Evolutionary conservation across 1,140 invertebrate species (phyloP).

Genomic region (Calliopsis andreniformis): DNA sequence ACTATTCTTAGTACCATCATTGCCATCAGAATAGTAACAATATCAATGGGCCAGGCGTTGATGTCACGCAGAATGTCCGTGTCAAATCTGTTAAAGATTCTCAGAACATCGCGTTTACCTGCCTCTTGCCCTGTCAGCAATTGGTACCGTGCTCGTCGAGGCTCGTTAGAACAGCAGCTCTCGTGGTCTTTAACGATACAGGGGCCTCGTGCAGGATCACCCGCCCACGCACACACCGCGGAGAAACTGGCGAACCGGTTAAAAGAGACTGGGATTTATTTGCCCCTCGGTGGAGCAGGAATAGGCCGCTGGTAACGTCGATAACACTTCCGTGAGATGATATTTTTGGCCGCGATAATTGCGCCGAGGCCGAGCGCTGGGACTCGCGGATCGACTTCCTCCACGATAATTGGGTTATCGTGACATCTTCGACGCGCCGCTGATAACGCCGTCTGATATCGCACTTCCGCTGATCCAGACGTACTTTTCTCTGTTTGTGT

Average conservation of each 20-base stretch:
- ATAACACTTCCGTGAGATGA: constrained; percentile 1
- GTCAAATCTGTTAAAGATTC: constrained; percentile 5
- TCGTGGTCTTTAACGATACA: constrained; percentile 9
- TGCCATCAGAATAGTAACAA: too few species aligned
- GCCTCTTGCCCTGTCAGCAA: constrained; percentile 11
- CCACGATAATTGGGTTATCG: background rate
- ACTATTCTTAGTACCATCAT: too few species aligned
- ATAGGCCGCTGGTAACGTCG: background rate
- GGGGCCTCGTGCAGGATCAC: constrained; percentile 12
- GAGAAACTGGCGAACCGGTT: background rate
- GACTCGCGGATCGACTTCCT: background rate
- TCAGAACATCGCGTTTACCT: background rate
- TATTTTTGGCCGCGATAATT: constrained; percentile 1
- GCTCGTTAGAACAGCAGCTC: constrained; percentile 15
- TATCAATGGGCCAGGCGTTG: too few species aligned
- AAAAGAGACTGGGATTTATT: constrained; percentile 4
- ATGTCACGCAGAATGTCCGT: background rate
- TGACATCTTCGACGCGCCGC: background rate
- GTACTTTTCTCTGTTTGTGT: background rate
- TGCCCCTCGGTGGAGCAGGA: background rate
- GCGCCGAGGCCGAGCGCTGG: background rate
- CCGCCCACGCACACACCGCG: constrained; percentile 14
- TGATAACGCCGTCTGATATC: background rate
- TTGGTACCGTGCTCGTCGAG: constrained; percentile 7
- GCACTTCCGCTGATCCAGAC: background rate